Evolutionary conservation across 2,797 vertebrate species (phyloP), one percentile per base, ranked within the genome.

Genomic region (Sternotherus odoratus): DNA sequence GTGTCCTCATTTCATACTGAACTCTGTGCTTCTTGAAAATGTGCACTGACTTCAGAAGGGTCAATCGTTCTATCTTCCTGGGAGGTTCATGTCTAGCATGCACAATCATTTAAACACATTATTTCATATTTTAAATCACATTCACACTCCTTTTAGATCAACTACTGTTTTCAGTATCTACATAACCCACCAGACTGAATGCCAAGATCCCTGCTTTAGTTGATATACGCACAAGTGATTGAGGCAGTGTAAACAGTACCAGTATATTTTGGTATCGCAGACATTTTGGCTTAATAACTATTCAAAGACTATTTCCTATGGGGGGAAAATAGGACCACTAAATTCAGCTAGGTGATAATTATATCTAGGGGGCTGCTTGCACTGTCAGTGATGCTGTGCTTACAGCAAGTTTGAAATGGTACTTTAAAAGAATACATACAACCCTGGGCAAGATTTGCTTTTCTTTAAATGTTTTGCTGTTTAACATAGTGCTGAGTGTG

Each of bases 1-100:
- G 98, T 4, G 99, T 99, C 97, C 99, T 99, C 99, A 99, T 99
- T 98, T 99, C 99, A 96, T 99, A 99, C 96, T 99, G 99, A 85
- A 99, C 99, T 95, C 99, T 97, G 98, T 99, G 99, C 79, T 99
- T 99, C 97, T 99, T 99, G 97, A 98, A 99, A 97, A 99, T 99
- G 97, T 99, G 99, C 82, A 99, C 96, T 1, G 99, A 99, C 95
- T 99, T 99, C 86, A 99, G 96, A 79, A 99, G 98, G 1, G 99
- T 99, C 0, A 99, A 69, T 86, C 98, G 98, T 82, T 99, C 99
- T 57, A 99, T 98, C 39, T 97, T 98, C 93, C 96, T 99, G 1
- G 97, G 97, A 36, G 98, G 99, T 74, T 99, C 98, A 51, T 97
- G 97, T 80, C 99, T 99, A 97, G 93, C 87, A 89, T 94, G 92